Percentiles rank a stretch among this genome's conserved stretches.
Evolutionary conservation across 2,888 invertebrate genomes (phyloP).

Genomic region (Phorcus lineatus): DNA sequence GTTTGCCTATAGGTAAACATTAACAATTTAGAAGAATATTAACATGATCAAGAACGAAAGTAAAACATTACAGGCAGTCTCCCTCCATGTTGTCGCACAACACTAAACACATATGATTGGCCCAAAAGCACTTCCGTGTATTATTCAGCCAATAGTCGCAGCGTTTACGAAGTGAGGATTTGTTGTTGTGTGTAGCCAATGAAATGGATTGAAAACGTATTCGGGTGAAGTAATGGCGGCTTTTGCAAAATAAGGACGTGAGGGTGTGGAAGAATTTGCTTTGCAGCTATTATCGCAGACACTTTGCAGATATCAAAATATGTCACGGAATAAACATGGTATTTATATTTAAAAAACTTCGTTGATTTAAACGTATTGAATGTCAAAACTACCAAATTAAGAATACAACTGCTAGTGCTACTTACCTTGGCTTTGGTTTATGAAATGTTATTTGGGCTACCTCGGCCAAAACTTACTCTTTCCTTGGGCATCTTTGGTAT

Average conservation of each 20-base stretch:
- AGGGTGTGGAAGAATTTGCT: not conserved
- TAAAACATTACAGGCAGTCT: no score
- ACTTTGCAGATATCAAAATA: not conserved
- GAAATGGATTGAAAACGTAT: not conserved
- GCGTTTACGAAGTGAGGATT: not conserved
- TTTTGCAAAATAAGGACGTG: not conserved
- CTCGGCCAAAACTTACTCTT: no score
- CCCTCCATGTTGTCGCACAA: not conserved
- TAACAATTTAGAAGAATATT: no score
- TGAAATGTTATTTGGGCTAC: no score
- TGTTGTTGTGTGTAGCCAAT: constrained; percentile 7
- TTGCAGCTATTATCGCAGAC: not conserved
- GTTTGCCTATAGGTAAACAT: no score
- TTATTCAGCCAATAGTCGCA: not conserved
- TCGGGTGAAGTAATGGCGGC: not conserved
- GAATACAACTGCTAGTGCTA: no score
- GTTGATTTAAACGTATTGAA: not conserved
- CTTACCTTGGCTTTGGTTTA: not conserved
- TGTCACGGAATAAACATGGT: constrained; percentile 19
- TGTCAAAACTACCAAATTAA: no score
- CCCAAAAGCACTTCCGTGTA: not conserved
- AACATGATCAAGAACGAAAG: no score
- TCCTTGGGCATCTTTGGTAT: no score
- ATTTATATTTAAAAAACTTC: not conserved
- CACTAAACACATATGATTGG: not conserved